Conservation (phyloP, 2,888 invertebrate genomes). For the Tenthredo amoena region DNA sequence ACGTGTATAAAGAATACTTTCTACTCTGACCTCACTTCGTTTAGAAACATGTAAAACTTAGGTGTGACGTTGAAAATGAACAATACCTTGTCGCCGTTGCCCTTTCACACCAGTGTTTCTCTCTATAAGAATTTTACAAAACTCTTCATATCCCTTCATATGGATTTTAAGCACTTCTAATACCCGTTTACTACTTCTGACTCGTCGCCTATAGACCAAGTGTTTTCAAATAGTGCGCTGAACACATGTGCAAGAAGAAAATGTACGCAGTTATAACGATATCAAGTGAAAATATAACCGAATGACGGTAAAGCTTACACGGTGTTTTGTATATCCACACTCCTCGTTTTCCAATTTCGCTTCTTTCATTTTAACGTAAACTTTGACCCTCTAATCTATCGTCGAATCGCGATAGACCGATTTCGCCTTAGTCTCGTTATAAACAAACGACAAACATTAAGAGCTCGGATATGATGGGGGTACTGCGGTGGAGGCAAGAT, state of each 20-base stretch:
- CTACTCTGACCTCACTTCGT: constrained; percentile 69
- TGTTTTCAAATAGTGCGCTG: neutral
- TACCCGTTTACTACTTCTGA: neutral
- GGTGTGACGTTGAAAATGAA: constrained; percentile 41
- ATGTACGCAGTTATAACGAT: neutral
- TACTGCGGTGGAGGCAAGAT: constrained; percentile 77
- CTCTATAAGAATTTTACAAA: neutral
- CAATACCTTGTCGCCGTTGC: constrained; percentile 13
- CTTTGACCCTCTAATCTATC: neutral
- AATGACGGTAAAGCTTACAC: neutral
- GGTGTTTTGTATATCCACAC: neutral
- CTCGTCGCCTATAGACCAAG: neutral
- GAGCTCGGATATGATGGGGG: constrained; percentile 73
- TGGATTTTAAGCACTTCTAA: neutral
- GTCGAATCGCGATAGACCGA: neutral
- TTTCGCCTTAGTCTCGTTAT: neutral
- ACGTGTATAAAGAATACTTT: constrained; percentile 68
- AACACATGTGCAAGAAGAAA: neutral
- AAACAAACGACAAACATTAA: neutral
- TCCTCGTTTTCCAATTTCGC: neutral
- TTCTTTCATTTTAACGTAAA: neutral
- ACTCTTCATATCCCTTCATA: neutral
- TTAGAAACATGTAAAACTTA: constrained; percentile 48
- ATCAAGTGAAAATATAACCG: neutral
- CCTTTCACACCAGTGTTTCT: constrained; percentile 20